Conservation (phyloP, 2,888 invertebrate genomes). For the Drosophila histrio region DNA sequence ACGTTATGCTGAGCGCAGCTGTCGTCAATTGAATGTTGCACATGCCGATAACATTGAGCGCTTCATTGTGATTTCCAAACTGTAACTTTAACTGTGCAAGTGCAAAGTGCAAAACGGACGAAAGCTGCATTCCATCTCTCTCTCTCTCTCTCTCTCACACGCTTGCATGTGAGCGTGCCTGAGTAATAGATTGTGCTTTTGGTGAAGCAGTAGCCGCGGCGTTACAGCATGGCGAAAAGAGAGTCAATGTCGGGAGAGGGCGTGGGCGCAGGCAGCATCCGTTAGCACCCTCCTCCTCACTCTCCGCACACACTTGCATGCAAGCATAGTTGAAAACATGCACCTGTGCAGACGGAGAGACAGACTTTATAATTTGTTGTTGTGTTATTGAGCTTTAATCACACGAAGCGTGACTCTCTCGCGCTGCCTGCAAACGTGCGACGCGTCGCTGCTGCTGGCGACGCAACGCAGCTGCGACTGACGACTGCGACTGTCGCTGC, state of each 20-base stretch:
- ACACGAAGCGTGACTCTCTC: conserved; percentile 47
- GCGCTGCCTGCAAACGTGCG: conserved; percentile 28
- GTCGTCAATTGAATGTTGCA: neutral
- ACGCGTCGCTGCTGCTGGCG: conserved; percentile 32
- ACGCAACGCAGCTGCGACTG: conserved; percentile 35
- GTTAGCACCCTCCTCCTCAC: neutral
- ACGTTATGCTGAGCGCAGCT: neutral
- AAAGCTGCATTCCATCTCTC: conserved; percentile 14
- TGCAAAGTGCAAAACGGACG: conserved; percentile 43
- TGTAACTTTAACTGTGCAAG: conserved; percentile 9
- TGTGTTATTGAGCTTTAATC: conserved; percentile 22
- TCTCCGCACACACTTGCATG: neutral
- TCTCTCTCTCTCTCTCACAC: conserved; percentile 3
- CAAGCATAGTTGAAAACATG: conserved; percentile 6
- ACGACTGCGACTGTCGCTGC: conserved; percentile 38
- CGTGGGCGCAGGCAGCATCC: conserved; percentile 2
- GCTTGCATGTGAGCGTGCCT: neutral
- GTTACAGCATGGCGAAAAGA: conserved; percentile 32
- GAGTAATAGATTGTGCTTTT: conserved; percentile 28
- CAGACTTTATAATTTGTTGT: conserved; percentile 10
- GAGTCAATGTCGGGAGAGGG: conserved; percentile 44
- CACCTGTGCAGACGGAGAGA: conserved; percentile 4
- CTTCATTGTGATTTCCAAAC: neutral
- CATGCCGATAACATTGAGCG: neutral
- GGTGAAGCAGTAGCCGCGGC: conserved; percentile 24